Evolutionary conservation across 2,888 invertebrate genomes (phyloP), one percentile per base, ranked within the genome.

Genomic region (Dicycla oo): DNA sequence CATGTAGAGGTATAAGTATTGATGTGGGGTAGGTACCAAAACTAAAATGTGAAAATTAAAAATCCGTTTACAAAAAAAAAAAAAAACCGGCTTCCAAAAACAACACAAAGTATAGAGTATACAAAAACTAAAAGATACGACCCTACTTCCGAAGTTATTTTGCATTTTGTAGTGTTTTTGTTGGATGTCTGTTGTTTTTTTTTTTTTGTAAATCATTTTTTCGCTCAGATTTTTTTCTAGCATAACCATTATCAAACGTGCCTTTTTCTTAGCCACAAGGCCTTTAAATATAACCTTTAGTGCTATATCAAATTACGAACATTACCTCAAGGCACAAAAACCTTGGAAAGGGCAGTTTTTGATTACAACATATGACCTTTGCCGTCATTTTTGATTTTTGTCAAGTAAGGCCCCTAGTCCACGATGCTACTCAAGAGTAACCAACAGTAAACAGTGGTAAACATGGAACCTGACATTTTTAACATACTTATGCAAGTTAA

Each of bases 291-390:
- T 60, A 40, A 65, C 20, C 40, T 58, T 64, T 58, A 30, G 6
- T 43, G 11, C n/a, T 18, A 15, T 30, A 65, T 43, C 1, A 23
- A 62, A 34, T 62, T 34, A 47, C 13, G 13, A 20, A 56, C 26
- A 38, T 66, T 61, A 23, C 15, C 1, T 63, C 20, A 47, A 47
- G 13, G 23, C 8, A 47, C 20, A 45, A 1, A 20, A 6, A 47
- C 47, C 45, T 63, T 63, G 34, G 5, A 47, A 47, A 34, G 45
- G 20, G 20, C 13, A 34, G 47, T 8, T 47, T 23, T 18, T 8
- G 23, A 62, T 67, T 66, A 62, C 62, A 20, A 23, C 8, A 23
- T 45, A 13, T 47, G 62, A 62, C 45, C 45, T 34, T 62, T 62
- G 34, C 18, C 18, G 23, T 1, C 23, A 47, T 38, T 45, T 66